Base-by-base conservation (phyloP, 1,140 invertebrate species). In the Calliphora vicina region DNA sequence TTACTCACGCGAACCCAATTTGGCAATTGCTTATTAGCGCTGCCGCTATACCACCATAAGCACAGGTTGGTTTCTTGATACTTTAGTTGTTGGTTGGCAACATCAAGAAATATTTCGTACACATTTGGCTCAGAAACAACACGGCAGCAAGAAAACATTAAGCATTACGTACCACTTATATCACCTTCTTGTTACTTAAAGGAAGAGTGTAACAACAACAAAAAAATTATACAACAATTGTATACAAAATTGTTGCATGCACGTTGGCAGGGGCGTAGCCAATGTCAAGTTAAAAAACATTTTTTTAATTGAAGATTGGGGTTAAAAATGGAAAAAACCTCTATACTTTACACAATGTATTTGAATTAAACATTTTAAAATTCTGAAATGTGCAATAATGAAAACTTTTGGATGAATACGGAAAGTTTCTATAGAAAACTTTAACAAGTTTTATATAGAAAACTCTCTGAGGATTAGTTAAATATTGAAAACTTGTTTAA, bases 1-100 rank as follows among this genome's bases (percentile, higher is more conserved):
- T 87, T 88, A 88, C 87, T 88, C 87, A 88, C 87, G 87, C 87
- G 87, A 88, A 88, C 85, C 87, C 88, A 88, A 88, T 88, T 88
- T 88, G 87, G 87, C 87, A 88, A 88, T 88, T 88, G 87, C 87
- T 88, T 88, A 88, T 88, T 88, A 88, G 86, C 85, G 87, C 87
- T 87, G 88, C 88, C n/a, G 73, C 73, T 35, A 20, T 42, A 76
- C 6, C 73, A 76, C 29, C 73, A 76, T 76, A 76, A 76, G 73
- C 73, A 42, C 35, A 76, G 35, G 27, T 76, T 76, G 73, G 27
- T 25, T 42, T 20, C 5, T 8, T n/a, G 13, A 57, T 35, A 35
- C n/a, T 57, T n/a, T 17, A 17, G 50, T 67, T 67, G n/a, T 76
- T 76, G 15, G 12, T 35, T 27, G 72, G 72, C 72, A 74, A 74